Evolutionary conservation across 2,113 vertebrate species (phyloP).

Genomic region (Corythaeola cristata): DNA sequence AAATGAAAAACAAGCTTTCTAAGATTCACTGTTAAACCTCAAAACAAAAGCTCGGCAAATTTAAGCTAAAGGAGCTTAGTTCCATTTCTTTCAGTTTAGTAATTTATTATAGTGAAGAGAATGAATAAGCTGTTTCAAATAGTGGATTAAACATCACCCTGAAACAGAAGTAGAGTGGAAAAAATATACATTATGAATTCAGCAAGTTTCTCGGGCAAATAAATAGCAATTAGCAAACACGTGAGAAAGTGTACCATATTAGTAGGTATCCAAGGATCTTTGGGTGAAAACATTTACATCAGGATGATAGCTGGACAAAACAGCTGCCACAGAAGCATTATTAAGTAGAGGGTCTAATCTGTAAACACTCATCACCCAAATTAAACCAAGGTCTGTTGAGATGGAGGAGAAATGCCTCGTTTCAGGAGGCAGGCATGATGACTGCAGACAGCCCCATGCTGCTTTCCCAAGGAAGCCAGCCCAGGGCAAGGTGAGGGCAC

Average conservation of each 20-base stretch:
- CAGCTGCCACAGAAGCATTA: background rate
- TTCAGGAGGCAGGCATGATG: background rate
- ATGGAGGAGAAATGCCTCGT: background rate
- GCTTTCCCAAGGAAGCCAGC: background rate
- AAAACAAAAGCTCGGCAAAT: slow-evolving; percentile 8
- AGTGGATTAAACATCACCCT: background rate
- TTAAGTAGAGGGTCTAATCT: background rate
- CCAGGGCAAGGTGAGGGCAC: background rate
- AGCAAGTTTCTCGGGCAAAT: background rate
- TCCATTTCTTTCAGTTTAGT: slow-evolving; percentile 25
- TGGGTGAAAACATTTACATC: slow-evolving; percentile 20
- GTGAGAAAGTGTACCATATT: background rate
- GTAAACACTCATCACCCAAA: background rate
- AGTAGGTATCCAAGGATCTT: slow-evolving; percentile 7
- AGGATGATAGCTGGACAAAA: slow-evolving; percentile 2
- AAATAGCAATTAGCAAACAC: background rate
- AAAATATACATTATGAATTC: background rate
- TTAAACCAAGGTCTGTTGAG: background rate
- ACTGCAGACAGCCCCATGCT: background rate
- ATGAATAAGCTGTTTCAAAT: background rate
- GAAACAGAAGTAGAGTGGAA: background rate
- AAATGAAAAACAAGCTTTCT: slow-evolving; percentile 54
- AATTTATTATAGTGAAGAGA: background rate
- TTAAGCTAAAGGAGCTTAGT: slow-evolving; percentile 13
- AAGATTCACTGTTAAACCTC: slow-evolving; percentile 39